These are phyloP conservation scores for Gymnocheta viridis DNA, from an alignment of 2,888 invertebrate genomes.

Conservation along the genomic window DNA sequence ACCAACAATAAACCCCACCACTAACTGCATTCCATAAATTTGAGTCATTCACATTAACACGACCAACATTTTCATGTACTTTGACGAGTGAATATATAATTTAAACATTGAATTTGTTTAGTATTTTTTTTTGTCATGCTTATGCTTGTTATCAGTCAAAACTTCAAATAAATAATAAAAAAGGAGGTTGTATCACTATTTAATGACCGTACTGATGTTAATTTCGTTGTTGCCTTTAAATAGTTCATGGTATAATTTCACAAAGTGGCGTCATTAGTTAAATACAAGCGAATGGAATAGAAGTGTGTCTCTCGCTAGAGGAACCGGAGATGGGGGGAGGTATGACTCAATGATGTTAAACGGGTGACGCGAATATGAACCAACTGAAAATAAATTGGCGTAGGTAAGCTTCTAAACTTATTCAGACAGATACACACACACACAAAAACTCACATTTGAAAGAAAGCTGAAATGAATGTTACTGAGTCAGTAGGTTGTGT, in stretches of 20 bases:
- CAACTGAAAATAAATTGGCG: constrained; percentile 40
- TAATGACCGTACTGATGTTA: constrained; percentile 25
- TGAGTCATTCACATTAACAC: constrained; percentile 51
- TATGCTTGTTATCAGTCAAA: neutral
- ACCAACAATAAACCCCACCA: constrained; percentile 12
- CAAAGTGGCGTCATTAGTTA: constrained; percentile 38
- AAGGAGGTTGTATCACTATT: constrained; percentile 4
- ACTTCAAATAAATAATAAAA: constrained; percentile 1
- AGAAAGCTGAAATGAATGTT: neutral
- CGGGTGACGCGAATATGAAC: neutral
- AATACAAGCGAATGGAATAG: neutral
- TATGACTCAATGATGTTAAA: neutral
- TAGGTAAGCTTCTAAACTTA: constrained; percentile 52
- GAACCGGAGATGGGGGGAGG: neutral
- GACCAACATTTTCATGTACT: neutral
- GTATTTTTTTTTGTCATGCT: neutral
- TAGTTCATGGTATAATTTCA: constrained; percentile 32
- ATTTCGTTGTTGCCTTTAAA: constrained; percentile 12
- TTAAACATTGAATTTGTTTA: neutral
- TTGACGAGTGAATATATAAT: neutral
- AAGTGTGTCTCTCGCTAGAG: neutral
- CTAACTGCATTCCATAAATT: constrained; percentile 33
- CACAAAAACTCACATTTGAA: constrained; percentile 8
- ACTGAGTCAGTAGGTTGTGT: constrained; percentile 14
- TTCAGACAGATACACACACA: neutral